Evolutionary conservation across 2,113 vertebrate genomes (phyloP).

Genomic region (Entosphenus tridentatus): DNA sequence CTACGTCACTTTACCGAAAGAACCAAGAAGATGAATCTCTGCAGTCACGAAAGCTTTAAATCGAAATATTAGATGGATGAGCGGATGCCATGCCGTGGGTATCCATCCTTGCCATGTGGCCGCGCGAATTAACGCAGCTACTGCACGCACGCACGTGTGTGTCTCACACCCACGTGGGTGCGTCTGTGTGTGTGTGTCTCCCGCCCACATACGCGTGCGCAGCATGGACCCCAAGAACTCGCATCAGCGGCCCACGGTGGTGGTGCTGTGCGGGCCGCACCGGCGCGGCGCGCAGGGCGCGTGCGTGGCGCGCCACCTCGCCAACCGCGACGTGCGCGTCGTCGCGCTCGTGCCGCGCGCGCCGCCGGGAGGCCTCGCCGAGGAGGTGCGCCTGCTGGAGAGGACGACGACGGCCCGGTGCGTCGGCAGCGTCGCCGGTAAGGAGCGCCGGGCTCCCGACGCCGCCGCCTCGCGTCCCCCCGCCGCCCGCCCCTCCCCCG

Average conservation of each 20-base stretch:
- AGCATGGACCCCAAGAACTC: conserved; percentile 91
- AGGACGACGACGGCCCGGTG: not conserved
- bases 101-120: too few relatives aligned
- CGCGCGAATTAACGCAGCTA: too few relatives aligned
- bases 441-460: not conserved
- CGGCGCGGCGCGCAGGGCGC: conserved; percentile 93
- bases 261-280: conserved; percentile 69
- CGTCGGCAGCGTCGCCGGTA: not conserved
- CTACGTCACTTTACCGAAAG: too few relatives aligned
- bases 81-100: too few relatives aligned
- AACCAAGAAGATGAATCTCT: too few relatives aligned
- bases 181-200: not conserved
- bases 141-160: too few relatives aligned
- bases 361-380: conserved; percentile 61
- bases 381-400: conserved; percentile 59
- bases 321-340: conserved; percentile 84
- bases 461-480: too few relatives aligned
- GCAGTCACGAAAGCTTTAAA: too few relatives aligned
- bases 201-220: not conserved
- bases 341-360: conserved; percentile 83
- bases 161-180: too few relatives aligned
- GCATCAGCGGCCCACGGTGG: conserved; percentile 76
- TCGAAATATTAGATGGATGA: too few relatives aligned
- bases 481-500: too few relatives aligned
- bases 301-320: conserved; percentile 76